Evolutionary conservation across 2,113 vertebrate species (phyloP).

Genomic region (Etheostoma spectabile): DNA sequence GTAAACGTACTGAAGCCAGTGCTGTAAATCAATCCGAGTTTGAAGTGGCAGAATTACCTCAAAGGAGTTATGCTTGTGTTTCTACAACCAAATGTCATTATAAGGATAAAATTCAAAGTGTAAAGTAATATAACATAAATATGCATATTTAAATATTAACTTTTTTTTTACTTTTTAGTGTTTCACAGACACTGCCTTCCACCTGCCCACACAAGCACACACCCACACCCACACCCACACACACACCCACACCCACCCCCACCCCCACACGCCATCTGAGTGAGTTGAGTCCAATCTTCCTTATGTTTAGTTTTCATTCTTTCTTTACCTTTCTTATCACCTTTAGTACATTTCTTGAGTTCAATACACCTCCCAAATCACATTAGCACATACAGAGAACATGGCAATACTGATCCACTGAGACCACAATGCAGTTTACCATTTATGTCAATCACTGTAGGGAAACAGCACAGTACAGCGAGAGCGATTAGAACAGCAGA

Average conservation of each 20-base stretch:
- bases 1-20: slow-evolving; percentile 12
- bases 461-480: slow-evolving; percentile 55
- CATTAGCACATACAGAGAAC: slow-evolving; percentile 50
- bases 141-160: not conserved
- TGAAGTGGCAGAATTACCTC: not conserved
- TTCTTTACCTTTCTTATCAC: not conserved
- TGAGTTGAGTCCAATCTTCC: not conserved
- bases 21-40: not conserved
- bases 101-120: not conserved
- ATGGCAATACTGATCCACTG: slow-evolving; percentile 54
- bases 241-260: no score
- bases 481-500: slow-evolving; percentile 33
- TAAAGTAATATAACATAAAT: slow-evolving; percentile 30
- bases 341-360: slow-evolving; percentile 24
- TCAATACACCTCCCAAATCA: slow-evolving; percentile 43
- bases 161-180: not conserved
- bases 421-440: slow-evolving; percentile 61
- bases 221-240: not conserved
- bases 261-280: not conserved
- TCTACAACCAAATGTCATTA: slow-evolving; percentile 23
- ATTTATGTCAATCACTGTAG: slow-evolving; percentile 49
- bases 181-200: slow-evolving; percentile 4
- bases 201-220: slow-evolving; percentile 10
- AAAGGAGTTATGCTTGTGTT: not conserved
- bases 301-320: not conserved